Conservation (phyloP, 30 jellyfish, hydroid and myxozoan genomes). For the Haliclystus octoradiatus region DNA sequence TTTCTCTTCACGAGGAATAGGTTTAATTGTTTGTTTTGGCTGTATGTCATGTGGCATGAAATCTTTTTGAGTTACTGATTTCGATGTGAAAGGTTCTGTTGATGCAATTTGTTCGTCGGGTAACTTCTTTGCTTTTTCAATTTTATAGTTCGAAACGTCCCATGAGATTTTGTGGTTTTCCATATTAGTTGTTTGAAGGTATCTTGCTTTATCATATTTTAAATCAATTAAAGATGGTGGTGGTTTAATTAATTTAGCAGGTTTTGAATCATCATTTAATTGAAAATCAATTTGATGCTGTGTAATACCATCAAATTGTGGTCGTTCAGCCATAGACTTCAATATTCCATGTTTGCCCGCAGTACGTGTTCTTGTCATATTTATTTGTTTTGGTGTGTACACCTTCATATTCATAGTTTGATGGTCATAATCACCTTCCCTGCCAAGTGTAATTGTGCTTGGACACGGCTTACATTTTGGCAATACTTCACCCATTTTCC, state of each 20-base stretch:
- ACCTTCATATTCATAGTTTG: conserved; percentile 38
- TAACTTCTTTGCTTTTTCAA: conserved; percentile 18
- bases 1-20: conserved; percentile 14
- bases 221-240: conserved; percentile 55
- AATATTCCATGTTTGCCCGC: neutral
- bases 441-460: conserved; percentile 45
- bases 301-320: conserved; percentile 44
- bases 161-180: conserved; percentile 25
- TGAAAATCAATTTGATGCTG: conserved; percentile 55
- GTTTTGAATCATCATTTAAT: conserved; percentile 30
- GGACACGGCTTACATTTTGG: conserved; percentile 26
- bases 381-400: conserved; percentile 2
- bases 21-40: conserved; percentile 21
- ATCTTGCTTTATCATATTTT: conserved; percentile 22
- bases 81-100: conserved; percentile 38
- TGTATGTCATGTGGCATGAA: conserved; percentile 26
- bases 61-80: conserved; percentile 46
- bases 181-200: conserved; percentile 39
- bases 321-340: conserved; percentile 22
- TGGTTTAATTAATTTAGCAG: conserved; percentile 43
- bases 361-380: conserved; percentile 6
- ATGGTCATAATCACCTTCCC: conserved; percentile 29
- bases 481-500: conserved; percentile 33
- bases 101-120: conserved; percentile 49
- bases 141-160: conserved; percentile 19